phyloP scores from a whole-genome alignment of 2,888 invertebrate species.

The Cephus sareptanus region DNA sequence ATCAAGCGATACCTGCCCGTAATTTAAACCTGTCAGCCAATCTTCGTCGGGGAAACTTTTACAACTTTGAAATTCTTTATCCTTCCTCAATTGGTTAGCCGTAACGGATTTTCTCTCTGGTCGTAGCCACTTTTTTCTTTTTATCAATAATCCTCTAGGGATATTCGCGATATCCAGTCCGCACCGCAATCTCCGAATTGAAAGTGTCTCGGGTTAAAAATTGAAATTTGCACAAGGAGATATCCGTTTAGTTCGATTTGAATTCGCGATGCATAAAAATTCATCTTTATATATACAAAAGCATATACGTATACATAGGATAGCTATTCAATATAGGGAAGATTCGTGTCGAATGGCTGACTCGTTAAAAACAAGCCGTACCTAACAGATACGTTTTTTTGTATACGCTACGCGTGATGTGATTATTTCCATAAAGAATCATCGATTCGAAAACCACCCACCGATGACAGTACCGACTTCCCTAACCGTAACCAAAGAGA shows the following conservation, averaged over 20 bases:
- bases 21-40: conserved; percentile 28
- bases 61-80: conserved; percentile 11
- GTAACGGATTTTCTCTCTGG: neutral
- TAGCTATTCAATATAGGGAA: neutral
- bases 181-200: neutral
- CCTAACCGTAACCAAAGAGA: neutral
- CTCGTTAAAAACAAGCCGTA: neutral
- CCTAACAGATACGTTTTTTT: neutral
- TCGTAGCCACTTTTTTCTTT: neutral
- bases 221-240: neutral
- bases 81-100: neutral
- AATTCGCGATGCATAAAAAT: neutral
- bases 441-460: neutral
- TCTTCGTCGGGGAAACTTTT: conserved; percentile 24
- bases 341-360: neutral
- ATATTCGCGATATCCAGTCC: neutral
- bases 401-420: neutral
- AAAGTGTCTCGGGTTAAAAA: neutral
- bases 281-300: neutral
- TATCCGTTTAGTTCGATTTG: neutral
- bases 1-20: conserved; percentile 11
- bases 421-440: neutral
- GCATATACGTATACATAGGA: neutral
- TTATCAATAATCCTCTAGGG: neutral
- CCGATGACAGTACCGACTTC: neutral